Evolutionary conservation across 2,113 vertebrate genomes (phyloP).

Genomic region (Numenius arquata): DNA sequence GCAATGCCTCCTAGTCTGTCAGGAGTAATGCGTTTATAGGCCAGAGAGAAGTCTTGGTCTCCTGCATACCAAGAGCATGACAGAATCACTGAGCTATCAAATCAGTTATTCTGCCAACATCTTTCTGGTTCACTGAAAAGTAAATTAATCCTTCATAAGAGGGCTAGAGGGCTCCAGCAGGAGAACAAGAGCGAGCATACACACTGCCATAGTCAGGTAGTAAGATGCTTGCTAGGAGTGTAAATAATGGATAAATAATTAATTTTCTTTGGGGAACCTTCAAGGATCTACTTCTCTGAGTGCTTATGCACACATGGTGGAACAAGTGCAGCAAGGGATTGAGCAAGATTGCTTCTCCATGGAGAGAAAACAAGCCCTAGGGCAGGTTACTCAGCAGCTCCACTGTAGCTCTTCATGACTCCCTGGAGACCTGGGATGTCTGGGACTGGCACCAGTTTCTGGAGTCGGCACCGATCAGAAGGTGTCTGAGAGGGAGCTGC

Average conservation of each 20-base stretch:
- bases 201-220: not conserved
- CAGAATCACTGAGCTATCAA: conserved; percentile 42
- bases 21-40: not conserved
- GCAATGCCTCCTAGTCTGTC: not conserved
- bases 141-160: not conserved
- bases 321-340: not conserved
- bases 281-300: not conserved
- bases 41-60: not conserved
- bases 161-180: not conserved
- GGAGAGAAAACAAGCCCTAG: not conserved
- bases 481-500: not conserved
- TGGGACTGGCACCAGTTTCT: not conserved
- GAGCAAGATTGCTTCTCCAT: not conserved
- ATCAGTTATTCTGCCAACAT: conserved; percentile 51
- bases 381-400: not conserved
- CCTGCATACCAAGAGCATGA: not conserved
- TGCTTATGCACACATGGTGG: not conserved
- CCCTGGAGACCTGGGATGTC: not conserved
- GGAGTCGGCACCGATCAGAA: rapidly evolving
- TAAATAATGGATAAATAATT: not conserved
- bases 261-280: not conserved
- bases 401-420: rapidly evolving
- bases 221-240: not conserved
- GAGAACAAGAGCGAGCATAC: not conserved
- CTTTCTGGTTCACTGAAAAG: conserved; percentile 37